Conservation (phyloP, 2,888 invertebrate genomes). For the Muscina levida region DNA sequence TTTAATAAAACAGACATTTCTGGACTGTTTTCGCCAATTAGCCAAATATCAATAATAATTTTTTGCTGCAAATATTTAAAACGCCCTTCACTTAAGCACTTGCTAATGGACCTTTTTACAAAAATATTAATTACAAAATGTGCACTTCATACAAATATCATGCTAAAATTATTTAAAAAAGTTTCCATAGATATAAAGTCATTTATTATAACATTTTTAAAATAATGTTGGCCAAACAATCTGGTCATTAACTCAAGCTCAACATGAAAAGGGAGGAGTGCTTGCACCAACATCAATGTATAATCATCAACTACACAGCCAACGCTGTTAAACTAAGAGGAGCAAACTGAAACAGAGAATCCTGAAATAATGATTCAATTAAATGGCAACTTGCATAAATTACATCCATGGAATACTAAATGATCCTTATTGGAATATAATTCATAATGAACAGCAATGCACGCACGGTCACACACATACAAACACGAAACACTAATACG, state of each 20-base stretch:
- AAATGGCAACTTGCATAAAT: constrained; percentile 62
- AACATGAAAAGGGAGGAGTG: constrained; percentile 18
- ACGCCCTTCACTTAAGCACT: too few relatives aligned
- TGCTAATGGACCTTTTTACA: too few relatives aligned
- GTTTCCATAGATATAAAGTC: too few relatives aligned
- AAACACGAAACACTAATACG: constrained; percentile 11
- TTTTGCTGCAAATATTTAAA: too few relatives aligned
- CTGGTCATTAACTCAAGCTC: constrained; percentile 16
- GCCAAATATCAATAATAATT: too few relatives aligned
- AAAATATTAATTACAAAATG: too few relatives aligned
- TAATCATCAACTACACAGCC: constrained; percentile 1
- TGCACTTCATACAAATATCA: too few relatives aligned
- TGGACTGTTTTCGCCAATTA: too few relatives aligned
- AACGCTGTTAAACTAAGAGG: background rate
- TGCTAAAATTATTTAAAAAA: too few relatives aligned
- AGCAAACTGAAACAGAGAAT: constrained; percentile 9
- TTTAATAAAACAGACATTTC: too few relatives aligned
- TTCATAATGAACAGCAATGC: constrained; percentile 40
- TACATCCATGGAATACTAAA: constrained; percentile 56
- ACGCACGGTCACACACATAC: constrained; percentile 1
- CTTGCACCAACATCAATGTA: constrained; percentile 10
- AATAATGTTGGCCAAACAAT: background rate
- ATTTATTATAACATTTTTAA: constrained; percentile 8
- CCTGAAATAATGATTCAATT: constrained; percentile 62
- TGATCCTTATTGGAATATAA: constrained; percentile 54